These are phyloP conservation scores for Vireo altiloquus DNA, from an alignment of 2,113 vertebrate species.

Conservation along the genomic window DNA sequence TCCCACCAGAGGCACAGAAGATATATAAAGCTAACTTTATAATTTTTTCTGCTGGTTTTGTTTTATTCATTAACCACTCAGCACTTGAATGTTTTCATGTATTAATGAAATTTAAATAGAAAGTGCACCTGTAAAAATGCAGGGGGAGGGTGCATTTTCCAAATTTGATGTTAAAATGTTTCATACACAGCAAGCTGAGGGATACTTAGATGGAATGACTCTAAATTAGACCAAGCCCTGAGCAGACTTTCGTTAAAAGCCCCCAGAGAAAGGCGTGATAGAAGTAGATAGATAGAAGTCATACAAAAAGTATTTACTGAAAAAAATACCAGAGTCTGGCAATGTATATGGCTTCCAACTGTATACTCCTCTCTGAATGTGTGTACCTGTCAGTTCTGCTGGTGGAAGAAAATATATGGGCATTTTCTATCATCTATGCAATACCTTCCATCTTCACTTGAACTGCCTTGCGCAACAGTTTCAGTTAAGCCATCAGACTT, in stretches of 20 bases:
- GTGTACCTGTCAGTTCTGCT: not conserved
- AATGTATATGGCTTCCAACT: not conserved
- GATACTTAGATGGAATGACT: not conserved
- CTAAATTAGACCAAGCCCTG: not conserved
- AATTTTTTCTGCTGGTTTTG: not conserved
- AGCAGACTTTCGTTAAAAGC: not conserved
- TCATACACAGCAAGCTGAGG: not conserved
- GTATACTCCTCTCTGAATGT: not conserved
- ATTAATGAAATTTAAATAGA: not conserved
- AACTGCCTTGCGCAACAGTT: not conserved
- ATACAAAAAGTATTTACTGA: not conserved
- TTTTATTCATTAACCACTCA: not conserved
- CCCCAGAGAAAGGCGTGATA: accelerated
- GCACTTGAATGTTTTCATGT: not conserved
- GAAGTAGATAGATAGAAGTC: not conserved
- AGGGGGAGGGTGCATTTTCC: not conserved
- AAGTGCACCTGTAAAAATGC: not conserved
- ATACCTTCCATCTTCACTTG: not conserved
- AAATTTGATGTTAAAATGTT: not conserved
- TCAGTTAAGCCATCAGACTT: not conserved
- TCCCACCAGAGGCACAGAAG: not conserved
- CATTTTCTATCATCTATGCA: not conserved
- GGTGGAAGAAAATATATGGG: not conserved
- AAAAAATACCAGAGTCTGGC: not conserved
- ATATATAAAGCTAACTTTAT: not conserved